These are phyloP conservation scores for Molorchus minor DNA, from an alignment of 2,888 invertebrate species.

Conservation along the genomic window DNA sequence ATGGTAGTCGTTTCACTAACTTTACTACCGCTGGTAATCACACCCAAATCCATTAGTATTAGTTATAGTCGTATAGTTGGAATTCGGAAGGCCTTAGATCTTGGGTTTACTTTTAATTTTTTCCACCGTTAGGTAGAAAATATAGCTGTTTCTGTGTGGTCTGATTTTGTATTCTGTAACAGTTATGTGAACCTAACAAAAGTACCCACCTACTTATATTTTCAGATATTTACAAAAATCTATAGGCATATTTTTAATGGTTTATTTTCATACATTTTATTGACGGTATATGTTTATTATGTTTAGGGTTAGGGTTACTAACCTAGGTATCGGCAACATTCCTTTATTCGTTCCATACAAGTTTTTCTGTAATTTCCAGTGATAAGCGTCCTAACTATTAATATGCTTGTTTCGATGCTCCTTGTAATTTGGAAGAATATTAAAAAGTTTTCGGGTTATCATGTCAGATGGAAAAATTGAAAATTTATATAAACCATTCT, in stretches of 20 bases:
- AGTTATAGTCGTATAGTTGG: background rate
- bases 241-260: no score
- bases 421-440: background rate
- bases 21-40: background rate
- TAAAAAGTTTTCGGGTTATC: background rate
- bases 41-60: background rate
- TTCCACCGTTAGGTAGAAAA: background rate
- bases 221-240: no score
- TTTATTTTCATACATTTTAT: no score
- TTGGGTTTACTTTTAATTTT: background rate
- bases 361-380: background rate
- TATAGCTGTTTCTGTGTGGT: no score
- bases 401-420: background rate
- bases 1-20: constrained; percentile 3
- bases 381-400: background rate
- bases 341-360: background rate
- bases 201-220: no score
- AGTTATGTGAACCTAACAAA: no score
- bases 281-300: background rate
- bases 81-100: background rate
- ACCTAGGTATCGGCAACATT: background rate
- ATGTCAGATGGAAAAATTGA: background rate
- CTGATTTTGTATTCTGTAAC: no score
- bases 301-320: background rate
- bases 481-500: background rate